phyloP scores from a whole-genome alignment of 2,113 vertebrate genomes.

The Rhadina sibilatrix region DNA sequence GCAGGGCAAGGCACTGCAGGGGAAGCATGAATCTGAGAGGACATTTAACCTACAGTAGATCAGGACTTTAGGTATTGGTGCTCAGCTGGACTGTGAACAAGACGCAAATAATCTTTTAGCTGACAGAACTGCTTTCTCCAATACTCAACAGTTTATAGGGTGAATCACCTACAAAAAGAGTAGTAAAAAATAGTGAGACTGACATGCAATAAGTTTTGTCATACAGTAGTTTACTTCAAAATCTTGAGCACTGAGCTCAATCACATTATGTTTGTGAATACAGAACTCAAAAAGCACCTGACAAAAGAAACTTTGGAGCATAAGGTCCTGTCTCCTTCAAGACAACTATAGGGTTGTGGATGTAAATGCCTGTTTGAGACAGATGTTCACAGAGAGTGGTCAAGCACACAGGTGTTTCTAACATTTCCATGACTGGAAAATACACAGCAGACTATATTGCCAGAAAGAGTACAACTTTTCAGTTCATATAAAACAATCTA shows the following conservation, averaged over 20 bases:
- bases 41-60: not conserved
- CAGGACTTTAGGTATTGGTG: not conserved
- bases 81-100: not conserved
- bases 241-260: not conserved
- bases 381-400: not conserved
- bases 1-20: not conserved
- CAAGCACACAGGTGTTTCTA: not conserved
- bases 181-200: not conserved
- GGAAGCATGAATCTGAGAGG: not conserved
- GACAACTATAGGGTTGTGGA: not conserved
- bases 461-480: not conserved
- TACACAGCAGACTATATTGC: not conserved
- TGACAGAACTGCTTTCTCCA: conserved; percentile 21
- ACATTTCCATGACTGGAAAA: not conserved
- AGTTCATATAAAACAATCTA: not conserved
- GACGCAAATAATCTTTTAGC: not conserved
- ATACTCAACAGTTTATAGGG: conserved; percentile 3
- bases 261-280: not conserved
- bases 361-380: not conserved
- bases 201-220: not conserved
- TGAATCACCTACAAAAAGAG: not conserved
- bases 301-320: not conserved
- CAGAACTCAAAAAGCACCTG: not conserved
- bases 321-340: not conserved
- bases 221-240: not conserved